Evolutionary conservation across 2,797 vertebrate genomes (phyloP).

Genomic region (Oreochromis mossambicus): DNA sequence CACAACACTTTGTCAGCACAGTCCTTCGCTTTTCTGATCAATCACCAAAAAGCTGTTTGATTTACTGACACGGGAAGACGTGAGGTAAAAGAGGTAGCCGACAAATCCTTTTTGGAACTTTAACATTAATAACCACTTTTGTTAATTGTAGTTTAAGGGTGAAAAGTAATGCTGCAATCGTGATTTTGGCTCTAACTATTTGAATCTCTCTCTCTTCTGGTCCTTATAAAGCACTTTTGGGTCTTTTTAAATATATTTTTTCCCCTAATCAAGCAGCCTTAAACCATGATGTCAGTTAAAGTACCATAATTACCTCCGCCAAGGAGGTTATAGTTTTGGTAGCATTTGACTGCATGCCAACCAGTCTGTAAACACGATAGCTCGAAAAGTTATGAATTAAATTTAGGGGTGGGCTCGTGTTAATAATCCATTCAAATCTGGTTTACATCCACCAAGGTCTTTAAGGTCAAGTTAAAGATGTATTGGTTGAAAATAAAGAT

Average conservation of each 20-base stretch:
- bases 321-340: background rate
- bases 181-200: background rate
- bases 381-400: accelerated
- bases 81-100: background rate
- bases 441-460: background rate
- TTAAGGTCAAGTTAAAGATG: background rate
- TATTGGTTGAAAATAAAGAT: background rate
- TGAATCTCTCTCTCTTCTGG: background rate
- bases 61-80: slow-evolving; percentile 41
- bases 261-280: background rate
- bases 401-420: too few relatives aligned
- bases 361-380: background rate
- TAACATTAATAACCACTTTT: background rate
- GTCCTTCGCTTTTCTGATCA: slow-evolving; percentile 29
- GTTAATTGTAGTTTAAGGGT: background rate
- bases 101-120: background rate
- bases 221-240: background rate
- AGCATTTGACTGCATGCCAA: background rate
- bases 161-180: background rate
- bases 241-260: background rate
- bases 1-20: slow-evolving; percentile 29
- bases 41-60: slow-evolving; percentile 26
- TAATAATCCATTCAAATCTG: background rate
- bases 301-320: background rate
- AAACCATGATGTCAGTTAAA: background rate